Base-by-base conservation (phyloP, 2,113 vertebrate species). In the Nanorana parkeri region DNA sequence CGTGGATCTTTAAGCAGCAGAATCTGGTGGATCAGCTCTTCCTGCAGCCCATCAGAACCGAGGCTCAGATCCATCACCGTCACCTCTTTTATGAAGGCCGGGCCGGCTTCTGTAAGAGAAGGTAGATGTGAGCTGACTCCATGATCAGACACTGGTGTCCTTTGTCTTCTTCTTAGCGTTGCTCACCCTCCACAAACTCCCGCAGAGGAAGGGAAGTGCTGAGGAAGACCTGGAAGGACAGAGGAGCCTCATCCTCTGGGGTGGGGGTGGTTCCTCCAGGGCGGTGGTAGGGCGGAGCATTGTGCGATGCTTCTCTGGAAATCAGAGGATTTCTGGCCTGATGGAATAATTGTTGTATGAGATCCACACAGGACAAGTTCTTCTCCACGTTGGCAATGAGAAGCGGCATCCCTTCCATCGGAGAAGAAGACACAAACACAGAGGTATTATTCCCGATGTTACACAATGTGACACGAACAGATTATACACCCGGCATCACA, bases 31-130 rank as follows among this genome's bases (percentile, higher is more conserved):
- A 95, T 87, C 86, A 96, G 86, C 78, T 92, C 85, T 73, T 94
- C 90, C 85, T 93, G 89, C 55, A 95, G 85, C 55, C 93, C 89
- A 13, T 88, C 85, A 26, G 79, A 77, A 85, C 93, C 91, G 67
- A 92, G 86, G 64, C 92, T 89, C 83, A 96, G 86, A 87, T 96
- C 93, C 60, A 96, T 85, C 19, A 96, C 86, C 17, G 85, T 85
- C 13, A 96, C 84, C 65, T 84, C 72, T 74, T 93, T 90, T 84
- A 96, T 83, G 36, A 95, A 64, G 17, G 88, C 87, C 0, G 85
- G 86, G 63, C 92, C 92, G 67, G 95, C 84, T 60, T 88, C 96
- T 97, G 85, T 47, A 16, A 54, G 66, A 4, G 2, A 41, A 8
- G 5, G 16, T 51, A 11, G 13, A 17, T 52, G 16, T 52, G 0